Evolutionary conservation across 2,888 invertebrate genomes (phyloP), one percentile per base, ranked within the genome.

Genomic region (Melanchra persicariae): DNA sequence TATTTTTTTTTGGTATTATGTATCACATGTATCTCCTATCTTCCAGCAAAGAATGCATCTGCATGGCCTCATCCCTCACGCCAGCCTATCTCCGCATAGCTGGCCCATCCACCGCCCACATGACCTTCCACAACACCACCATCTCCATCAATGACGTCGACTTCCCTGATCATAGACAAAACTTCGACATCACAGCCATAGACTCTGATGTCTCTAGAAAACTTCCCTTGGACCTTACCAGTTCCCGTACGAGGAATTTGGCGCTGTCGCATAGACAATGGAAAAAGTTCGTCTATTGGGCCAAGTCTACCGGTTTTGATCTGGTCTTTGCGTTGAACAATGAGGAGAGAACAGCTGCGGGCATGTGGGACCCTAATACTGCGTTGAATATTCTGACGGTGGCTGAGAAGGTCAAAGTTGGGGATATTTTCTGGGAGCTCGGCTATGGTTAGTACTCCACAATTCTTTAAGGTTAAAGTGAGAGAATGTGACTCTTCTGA

Each of bases 31-130:
- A n/a, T n/a, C 30, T 30, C 30, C 6, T 73, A 60, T 62, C 61
- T 92, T 93, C 67, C 90, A 96, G 96, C 64, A 96, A 96, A 88
- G 95, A 96, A 69, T 96, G 97, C 62, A 91, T 97, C 37, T 97
- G 97, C 75, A 96, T 98, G 96, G 97, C 97, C 0, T 96, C 96
- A 43, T 96, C 97, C 3, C 91, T 98, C 24, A 95, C 97, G 0
- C 98, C 98, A 1, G 97, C 98, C 0, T 98, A 97, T 90, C 91
- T 98, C 4, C 96, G 98, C 64, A 96, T 98, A 57, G 97, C 97
- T 24, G 98, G 98, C 0, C 97, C 97, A 0, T 96, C 96, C 63
- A 97, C 97, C 1, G 92, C 96, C 1, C 92, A 91, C 63, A 92
- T 96, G 75, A 88, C 89, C 22, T 95, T 96, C 86, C 87, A 89